These are phyloP conservation scores for Furcula furcula DNA, from an alignment of 2,888 invertebrate species.

Conservation along the genomic window DNA sequence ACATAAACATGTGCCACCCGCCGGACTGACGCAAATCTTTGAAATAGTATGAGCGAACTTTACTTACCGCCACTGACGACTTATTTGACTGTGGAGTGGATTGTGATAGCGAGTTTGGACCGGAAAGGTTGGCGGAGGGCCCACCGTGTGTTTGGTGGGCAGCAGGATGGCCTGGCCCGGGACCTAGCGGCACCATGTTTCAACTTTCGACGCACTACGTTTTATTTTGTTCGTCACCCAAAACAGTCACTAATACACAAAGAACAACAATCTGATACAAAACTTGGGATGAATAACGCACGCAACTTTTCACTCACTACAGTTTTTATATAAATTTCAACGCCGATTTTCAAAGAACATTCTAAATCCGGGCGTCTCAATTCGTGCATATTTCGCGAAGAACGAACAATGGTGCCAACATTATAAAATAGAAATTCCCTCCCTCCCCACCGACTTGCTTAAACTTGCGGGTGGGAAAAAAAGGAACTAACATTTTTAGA, in stretches of 20 bases:
- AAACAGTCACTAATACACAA: constrained; percentile 70
- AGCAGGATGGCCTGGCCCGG: constrained; percentile 83
- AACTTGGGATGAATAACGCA: constrained; percentile 43
- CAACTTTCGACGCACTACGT: constrained; percentile 70
- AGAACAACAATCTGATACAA: constrained; percentile 49
- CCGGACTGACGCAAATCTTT: constrained; percentile 63
- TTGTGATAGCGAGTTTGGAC: constrained; percentile 74
- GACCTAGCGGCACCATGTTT: constrained; percentile 88
- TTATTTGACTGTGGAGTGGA: constrained; percentile 74
- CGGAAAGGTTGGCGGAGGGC: constrained; percentile 69
- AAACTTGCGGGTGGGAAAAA: too few relatives aligned
- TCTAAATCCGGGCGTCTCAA: constrained; percentile 77
- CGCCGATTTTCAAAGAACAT: constrained; percentile 74
- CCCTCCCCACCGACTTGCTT: too few relatives aligned
- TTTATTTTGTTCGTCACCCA: constrained; percentile 71
- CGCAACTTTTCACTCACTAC: constrained; percentile 53
- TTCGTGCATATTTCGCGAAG: constrained; percentile 79
- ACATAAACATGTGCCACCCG: constrained; percentile 79
- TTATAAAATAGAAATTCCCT: constrained; percentile 47
- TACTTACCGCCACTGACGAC: constrained; percentile 76
- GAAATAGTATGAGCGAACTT: constrained; percentile 41
- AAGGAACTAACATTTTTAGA: too few relatives aligned
- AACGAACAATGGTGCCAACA: constrained; percentile 67
- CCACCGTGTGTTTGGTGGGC: constrained; percentile 78
- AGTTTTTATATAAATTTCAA: constrained; percentile 58